Evolutionary conservation across 2,888 invertebrate genomes (phyloP).

Genomic region (Deroplatys truncata): DNA sequence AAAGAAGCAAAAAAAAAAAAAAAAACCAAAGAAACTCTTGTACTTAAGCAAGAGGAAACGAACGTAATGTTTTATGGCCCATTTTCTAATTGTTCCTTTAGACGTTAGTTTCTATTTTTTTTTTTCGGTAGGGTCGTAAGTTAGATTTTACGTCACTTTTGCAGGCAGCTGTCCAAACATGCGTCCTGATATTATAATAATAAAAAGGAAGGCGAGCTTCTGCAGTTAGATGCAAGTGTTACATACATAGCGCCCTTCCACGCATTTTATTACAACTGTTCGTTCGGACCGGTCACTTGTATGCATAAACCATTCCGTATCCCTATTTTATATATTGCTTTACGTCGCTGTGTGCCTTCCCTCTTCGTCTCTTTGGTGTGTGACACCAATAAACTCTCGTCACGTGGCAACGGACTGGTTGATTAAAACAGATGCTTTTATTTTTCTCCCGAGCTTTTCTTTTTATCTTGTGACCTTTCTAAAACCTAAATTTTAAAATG

Average conservation of each 20-base stretch:
- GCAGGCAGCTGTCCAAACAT: neutral
- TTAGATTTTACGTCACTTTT: neutral
- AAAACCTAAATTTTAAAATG: too few relatives aligned
- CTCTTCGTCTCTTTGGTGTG: too few relatives aligned
- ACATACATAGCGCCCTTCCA: conserved; percentile 1
- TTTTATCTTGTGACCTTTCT: too few relatives aligned
- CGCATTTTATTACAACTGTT: neutral
- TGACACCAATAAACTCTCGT: too few relatives aligned
- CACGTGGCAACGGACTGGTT: too few relatives aligned
- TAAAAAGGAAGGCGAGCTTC: neutral
- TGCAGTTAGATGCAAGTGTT: conserved; percentile 16
- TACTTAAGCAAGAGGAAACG: too few relatives aligned
- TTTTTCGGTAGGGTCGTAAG: neutral
- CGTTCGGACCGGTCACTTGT: neutral
- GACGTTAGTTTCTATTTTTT: neutral
- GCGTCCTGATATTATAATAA: neutral
- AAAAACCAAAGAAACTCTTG: too few relatives aligned
- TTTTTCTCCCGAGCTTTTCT: too few relatives aligned
- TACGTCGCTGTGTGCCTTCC: neutral
- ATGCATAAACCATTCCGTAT: neutral
- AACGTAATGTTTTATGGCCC: too few relatives aligned
- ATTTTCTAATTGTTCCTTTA: too few relatives aligned
- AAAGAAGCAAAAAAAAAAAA: too few relatives aligned
- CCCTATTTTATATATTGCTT: neutral
- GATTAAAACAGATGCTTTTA: too few relatives aligned